Base-by-base conservation (phyloP, 1,140 invertebrate genomes). In the Atta cephalotes region DNA sequence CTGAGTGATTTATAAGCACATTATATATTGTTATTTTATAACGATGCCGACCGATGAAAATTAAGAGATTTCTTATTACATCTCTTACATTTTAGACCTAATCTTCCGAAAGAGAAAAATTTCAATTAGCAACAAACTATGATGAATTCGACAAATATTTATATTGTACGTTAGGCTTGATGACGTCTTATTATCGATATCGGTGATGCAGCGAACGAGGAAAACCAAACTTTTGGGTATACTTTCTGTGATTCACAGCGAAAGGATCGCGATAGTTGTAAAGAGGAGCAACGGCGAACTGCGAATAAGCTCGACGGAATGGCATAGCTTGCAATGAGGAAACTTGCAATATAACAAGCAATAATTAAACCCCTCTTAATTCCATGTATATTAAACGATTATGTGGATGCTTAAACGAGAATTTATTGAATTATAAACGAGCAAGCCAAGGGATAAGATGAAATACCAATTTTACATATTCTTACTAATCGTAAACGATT, bases 381-480 rank as follows among this genome's bases (percentile, higher is more conserved):
- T 95, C 93, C 90, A 92, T 94, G 93, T 95, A 95, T 94, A 95
- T 93, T 94, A 93, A 93, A 95, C 88, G 87, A 93, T 94, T 94
- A 95, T 93, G 93, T 94, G 94, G 93, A 94, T 93, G 93, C 93
- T 94, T 94, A 93, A 84, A 94, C 84, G 90, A 94, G 66, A 91
- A 94, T 94, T 93, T 93, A 95, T 94, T 95, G 91, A 91, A 91
- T 91, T 92, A 84, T 84, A 90, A 92, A 94, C 86, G 90, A 93
- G 89, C 92, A 92, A 92, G 87, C 86, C 92, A 84, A 90, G 88
- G 91, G 92, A 91, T 92, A 93, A 92, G 76, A 89, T 87, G 86
- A 93, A 93, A 94, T 95, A 95, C 93, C 95, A 93, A 95, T 95
- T 95, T 95, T 95, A 95, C 94, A 95, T 94, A 95, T 95, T 95